phyloP scores from a whole-genome alignment of 2,888 invertebrate species.

The Dorcus hopei region DNA sequence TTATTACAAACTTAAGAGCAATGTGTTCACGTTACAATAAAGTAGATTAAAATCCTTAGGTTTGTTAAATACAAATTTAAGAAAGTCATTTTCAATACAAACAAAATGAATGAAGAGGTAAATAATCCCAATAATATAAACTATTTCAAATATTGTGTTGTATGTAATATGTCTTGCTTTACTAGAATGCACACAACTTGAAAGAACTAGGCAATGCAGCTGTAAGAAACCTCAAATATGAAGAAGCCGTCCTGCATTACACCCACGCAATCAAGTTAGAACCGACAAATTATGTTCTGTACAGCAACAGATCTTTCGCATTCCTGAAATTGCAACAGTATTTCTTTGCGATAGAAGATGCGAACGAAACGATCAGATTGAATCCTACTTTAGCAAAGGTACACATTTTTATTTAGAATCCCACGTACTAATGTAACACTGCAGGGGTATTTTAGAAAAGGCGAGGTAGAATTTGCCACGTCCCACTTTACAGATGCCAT shows the following conservation, averaged over 20 bases:
- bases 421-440: conserved; percentile 15
- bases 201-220: conserved; percentile 75
- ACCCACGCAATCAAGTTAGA: conserved; percentile 75
- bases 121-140: no score
- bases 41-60: no score
- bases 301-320: conserved; percentile 78
- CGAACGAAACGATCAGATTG: conserved; percentile 68
- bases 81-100: no score
- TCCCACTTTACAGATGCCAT: conserved; percentile 65
- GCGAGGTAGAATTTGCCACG: conserved; percentile 68
- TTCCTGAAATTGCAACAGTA: conserved; percentile 76
- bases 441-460: conserved; percentile 70
- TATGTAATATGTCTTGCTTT: not conserved
- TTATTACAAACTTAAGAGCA: no score
- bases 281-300: conserved; percentile 65
- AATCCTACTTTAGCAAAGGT: conserved; percentile 80
- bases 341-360: conserved; percentile 74
- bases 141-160: no score
- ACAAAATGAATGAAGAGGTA: no score
- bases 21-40: no score
- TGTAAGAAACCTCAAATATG: conserved; percentile 67
- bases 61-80: no score
- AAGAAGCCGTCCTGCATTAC: conserved; percentile 76
- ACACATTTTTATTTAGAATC: conserved; percentile 19
- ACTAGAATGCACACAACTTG: conserved; percentile 53